phyloP scores from a whole-genome alignment of 2,797 vertebrate genomes.

The Adelosebastes latens region DNA sequence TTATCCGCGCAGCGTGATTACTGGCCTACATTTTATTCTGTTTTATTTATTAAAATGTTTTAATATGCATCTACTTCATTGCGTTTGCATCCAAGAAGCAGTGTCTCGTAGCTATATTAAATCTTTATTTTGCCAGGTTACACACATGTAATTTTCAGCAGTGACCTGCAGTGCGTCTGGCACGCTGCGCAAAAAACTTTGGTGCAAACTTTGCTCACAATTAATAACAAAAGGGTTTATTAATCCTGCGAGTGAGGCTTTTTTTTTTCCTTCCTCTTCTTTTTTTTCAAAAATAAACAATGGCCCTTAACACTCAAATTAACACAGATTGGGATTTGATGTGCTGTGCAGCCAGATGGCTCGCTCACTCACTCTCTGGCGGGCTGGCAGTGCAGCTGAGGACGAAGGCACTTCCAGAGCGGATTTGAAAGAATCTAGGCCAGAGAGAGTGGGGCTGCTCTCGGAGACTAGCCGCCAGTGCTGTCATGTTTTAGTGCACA shows the following conservation, averaged over 20 bases:
- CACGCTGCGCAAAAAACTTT: slow-evolving; percentile 36
- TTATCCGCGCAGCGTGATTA: slow-evolving; percentile 43
- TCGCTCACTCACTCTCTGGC: slow-evolving; percentile 75
- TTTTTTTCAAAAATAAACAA: slow-evolving; percentile 77
- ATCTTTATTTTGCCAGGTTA: slow-evolving; percentile 62
- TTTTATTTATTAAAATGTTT: slow-evolving; percentile 57
- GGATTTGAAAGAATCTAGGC: slow-evolving; percentile 84
- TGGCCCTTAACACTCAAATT: slow-evolving; percentile 82
- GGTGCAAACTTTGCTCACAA: slow-evolving; percentile 41
- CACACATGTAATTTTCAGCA: slow-evolving; percentile 61
- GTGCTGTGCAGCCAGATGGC: slow-evolving; percentile 79
- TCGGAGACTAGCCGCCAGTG: slow-evolving; percentile 80
- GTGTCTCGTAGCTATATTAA: slow-evolving; percentile 51
- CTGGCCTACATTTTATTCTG: slow-evolving; percentile 29
- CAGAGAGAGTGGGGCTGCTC: slow-evolving; percentile 80
- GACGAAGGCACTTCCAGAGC: slow-evolving; percentile 80
- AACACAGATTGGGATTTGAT: slow-evolving; percentile 85
- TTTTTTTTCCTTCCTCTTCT: not conserved
- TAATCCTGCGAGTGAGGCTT: slow-evolving; percentile 57
- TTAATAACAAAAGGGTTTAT: slow-evolving; percentile 64
- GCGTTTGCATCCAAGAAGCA: not conserved
- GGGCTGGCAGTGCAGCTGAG: slow-evolving; percentile 79
- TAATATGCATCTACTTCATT: slow-evolving; percentile 27
- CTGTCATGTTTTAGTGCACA: slow-evolving; percentile 84
- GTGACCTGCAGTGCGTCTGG: slow-evolving; percentile 51